Conservation (phyloP, 2,797 vertebrate species). For the Taenioides sp. region DNA sequence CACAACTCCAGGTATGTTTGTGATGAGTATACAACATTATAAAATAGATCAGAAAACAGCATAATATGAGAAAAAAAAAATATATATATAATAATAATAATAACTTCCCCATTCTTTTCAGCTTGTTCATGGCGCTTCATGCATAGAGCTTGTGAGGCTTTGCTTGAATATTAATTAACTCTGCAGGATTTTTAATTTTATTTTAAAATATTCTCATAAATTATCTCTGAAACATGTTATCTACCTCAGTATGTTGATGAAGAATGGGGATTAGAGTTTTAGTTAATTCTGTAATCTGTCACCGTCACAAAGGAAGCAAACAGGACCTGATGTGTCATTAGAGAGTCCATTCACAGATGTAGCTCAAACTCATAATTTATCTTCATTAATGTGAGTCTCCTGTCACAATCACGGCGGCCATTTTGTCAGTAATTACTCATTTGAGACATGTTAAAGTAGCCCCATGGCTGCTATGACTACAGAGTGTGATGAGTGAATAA, state of each 20-base stretch:
- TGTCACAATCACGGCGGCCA: background rate
- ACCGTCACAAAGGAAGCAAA: background rate
- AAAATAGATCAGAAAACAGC: no score
- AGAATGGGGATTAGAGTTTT: background rate
- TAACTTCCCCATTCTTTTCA: no score
- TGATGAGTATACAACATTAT: no score
- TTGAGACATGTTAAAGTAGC: background rate
- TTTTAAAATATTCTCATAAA: background rate
- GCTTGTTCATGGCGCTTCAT: no score
- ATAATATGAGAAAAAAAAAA: no score
- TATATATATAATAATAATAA: no score
- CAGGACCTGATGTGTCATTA: background rate
- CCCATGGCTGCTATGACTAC: no score
- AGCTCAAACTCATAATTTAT: background rate
- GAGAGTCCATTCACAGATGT: background rate
- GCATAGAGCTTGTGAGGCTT: no score
- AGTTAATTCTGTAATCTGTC: background rate
- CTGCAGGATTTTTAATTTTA: no score
- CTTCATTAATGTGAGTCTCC: background rate
- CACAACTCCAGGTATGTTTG: no score
- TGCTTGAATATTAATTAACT: no score
- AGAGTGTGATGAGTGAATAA: no score
- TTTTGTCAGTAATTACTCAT: background rate
- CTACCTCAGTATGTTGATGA: background rate
- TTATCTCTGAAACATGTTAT: background rate